phyloP scores from a whole-genome alignment of 2,888 invertebrate species.

The Andrena trimmerana region DNA sequence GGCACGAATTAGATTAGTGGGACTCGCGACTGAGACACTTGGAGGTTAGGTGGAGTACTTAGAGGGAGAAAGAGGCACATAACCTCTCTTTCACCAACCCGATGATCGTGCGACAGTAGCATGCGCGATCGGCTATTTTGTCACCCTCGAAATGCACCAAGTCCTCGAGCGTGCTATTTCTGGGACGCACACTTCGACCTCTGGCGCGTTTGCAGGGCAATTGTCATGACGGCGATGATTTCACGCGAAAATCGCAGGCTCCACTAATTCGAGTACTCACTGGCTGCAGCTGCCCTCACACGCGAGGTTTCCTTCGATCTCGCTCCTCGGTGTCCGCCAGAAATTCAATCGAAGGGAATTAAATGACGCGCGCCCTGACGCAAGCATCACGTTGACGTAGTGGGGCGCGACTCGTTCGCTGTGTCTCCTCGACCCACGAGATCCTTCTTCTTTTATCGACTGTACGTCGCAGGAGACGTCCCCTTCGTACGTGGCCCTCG shows the following conservation, averaged over 20 bases:
- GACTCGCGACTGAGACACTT: conserved; percentile 67
- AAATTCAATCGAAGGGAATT: neutral
- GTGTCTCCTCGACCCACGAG: neutral
- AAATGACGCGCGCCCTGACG: conserved; percentile 24
- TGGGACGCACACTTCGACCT: conserved; percentile 11
- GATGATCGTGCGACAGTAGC: conserved; percentile 17
- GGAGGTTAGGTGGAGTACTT: conserved; percentile 53
- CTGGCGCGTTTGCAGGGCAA: conserved; percentile 1
- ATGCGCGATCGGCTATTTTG: neutral
- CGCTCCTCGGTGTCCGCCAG: conserved; percentile 17
- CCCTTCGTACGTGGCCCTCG: neutral
- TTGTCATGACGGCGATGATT: conserved; percentile 41
- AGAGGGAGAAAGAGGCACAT: conserved; percentile 41
- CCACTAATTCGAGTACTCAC: conserved; percentile 19
- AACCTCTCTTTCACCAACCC: conserved; percentile 54
- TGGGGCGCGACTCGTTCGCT: neutral
- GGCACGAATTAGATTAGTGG: conserved; percentile 70
- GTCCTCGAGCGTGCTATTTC: conserved; percentile 17
- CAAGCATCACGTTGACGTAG: conserved; percentile 50
- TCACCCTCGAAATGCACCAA: neutral
- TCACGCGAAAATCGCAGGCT: conserved; percentile 36
- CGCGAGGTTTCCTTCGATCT: neutral
- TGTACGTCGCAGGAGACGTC: neutral
- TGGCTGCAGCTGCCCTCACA: neutral
- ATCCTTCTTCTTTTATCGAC: neutral